Conservation (phyloP, 2,113 vertebrate genomes). For the Trochalopteron elliotii region DNA sequence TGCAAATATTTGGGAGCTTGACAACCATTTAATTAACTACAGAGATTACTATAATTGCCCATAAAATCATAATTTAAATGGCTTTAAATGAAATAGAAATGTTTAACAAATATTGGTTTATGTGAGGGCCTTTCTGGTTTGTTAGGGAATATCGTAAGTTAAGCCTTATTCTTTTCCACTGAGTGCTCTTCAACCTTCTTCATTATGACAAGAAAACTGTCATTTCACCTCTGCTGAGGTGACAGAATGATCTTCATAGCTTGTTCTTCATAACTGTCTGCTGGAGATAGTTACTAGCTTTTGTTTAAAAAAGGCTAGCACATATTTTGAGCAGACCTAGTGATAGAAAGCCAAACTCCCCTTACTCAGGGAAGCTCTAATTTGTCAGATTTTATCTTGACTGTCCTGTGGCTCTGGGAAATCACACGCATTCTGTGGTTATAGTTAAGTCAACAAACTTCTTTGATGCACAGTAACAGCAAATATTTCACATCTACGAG, state of each 20-base stretch:
- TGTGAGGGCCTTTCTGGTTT: neutral
- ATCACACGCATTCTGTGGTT: neutral
- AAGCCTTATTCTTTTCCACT: neutral
- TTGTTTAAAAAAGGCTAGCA: neutral
- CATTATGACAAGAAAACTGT: neutral
- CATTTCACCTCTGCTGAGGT: neutral
- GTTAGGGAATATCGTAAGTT: neutral
- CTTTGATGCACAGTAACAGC: neutral
- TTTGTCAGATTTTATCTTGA: constrained; percentile 28
- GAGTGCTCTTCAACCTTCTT: neutral
- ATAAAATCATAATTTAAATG: neutral
- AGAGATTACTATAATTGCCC: neutral
- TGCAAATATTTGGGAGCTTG: neutral
- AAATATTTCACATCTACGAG: neutral
- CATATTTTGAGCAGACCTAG: neutral
- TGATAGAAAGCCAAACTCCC: neutral
- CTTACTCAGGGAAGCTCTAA: neutral
- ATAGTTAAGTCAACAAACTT: neutral
- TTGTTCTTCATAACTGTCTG: neutral
- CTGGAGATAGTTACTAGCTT: neutral
- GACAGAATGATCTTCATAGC: constrained; percentile 7
- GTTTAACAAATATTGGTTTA: neutral
- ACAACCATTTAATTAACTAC: neutral
- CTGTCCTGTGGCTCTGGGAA: neutral
- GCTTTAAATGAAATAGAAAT: neutral